Percentiles rank a stretch among this genome's conserved stretches.
phyloP scores from a whole-genome alignment of 2,113 vertebrate genomes.

The Brachionichthys hirsutus region DNA sequence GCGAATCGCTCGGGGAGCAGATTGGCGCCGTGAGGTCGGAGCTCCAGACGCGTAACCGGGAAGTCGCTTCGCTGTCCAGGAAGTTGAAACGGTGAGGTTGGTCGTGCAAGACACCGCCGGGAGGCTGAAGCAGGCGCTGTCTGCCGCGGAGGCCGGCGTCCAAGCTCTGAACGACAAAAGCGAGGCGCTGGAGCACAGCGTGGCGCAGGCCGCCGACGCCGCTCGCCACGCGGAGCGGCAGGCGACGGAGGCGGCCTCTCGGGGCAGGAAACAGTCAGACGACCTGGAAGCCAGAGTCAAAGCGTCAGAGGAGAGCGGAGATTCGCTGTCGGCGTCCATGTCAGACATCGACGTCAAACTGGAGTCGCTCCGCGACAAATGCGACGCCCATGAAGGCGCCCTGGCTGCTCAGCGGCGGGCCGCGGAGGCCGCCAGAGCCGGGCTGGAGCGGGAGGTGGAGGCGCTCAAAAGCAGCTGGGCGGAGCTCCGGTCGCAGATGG shows the following conservation, averaged over 20 bases:
- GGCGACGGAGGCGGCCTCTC: conserved; percentile 52
- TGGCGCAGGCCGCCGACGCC: conserved; percentile 61
- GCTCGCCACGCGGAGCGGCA: conserved; percentile 64
- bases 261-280: conserved; percentile 65
- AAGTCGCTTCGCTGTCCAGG: conserved; percentile 86
- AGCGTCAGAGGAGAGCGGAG: conserved; percentile 74
- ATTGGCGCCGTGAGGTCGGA: conserved; percentile 83
- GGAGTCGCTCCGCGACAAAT: conserved; percentile 74
- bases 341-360: conserved; percentile 70
- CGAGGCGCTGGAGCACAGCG: conserved; percentile 67
- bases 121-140: conserved; percentile 78
- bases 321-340: conserved; percentile 47
- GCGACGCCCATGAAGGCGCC: conserved; percentile 71
- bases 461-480: conserved; percentile 49
- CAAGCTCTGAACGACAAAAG: conserved; percentile 72
- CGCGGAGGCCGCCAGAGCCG: conserved; percentile 39
- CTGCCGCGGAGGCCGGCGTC: conserved; percentile 69
- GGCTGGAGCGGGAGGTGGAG: conserved; percentile 54
- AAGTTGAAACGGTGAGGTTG: conserved; percentile 83
- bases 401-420: conserved; percentile 66
- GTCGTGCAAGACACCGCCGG: conserved; percentile 77
- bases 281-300: conserved; percentile 78
- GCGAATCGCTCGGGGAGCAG: conserved; percentile 79
- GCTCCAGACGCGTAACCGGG: conserved; percentile 88
- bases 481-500: conserved; percentile 72